These are phyloP conservation scores for Acleris laterana DNA, from an alignment of 2,888 invertebrate genomes.

Conservation along the genomic window DNA sequence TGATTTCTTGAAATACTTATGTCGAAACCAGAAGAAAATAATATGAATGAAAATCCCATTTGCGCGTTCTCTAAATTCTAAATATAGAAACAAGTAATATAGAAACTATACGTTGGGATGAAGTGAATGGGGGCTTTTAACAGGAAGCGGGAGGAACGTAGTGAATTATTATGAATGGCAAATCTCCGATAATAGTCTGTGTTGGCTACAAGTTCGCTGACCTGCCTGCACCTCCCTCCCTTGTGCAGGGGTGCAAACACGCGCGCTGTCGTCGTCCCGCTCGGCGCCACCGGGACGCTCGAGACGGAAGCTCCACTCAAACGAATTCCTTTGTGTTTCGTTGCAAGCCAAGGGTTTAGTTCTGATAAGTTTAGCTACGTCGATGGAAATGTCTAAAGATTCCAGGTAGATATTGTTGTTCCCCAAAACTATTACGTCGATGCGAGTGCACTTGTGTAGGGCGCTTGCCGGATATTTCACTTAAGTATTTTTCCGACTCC, in stretches of 20 bases:
- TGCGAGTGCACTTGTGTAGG: no score
- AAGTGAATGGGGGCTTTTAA: no score
- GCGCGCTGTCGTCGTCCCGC: constrained; percentile 62
- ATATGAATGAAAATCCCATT: no score
- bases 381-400: not conserved
- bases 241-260: constrained; percentile 65
- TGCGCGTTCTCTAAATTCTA: no score
- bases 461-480: constrained; percentile 24
- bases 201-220: constrained; percentile 72
- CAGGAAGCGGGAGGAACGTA: no score
- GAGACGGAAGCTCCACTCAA: constrained; percentile 19
- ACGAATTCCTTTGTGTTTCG: constrained; percentile 29
- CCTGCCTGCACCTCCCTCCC: constrained; percentile 71
- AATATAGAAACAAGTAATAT: no score
- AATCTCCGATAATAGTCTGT: constrained; percentile 40
- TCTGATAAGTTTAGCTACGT: not conserved
- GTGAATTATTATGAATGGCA: constrained; percentile 13
- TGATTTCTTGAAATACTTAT: no score
- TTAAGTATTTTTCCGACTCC: constrained; percentile 51
- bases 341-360: constrained; percentile 20
- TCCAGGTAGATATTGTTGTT: not conserved
- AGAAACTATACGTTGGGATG: no score
- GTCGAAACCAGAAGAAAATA: no score
- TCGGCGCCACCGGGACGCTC: constrained; percentile 52
- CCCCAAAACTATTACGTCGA: not conserved